Evolutionary conservation across 2,113 vertebrate species (phyloP), one percentile per base, ranked within the genome.

Genomic region (Phaethornis superciliosus): DNA sequence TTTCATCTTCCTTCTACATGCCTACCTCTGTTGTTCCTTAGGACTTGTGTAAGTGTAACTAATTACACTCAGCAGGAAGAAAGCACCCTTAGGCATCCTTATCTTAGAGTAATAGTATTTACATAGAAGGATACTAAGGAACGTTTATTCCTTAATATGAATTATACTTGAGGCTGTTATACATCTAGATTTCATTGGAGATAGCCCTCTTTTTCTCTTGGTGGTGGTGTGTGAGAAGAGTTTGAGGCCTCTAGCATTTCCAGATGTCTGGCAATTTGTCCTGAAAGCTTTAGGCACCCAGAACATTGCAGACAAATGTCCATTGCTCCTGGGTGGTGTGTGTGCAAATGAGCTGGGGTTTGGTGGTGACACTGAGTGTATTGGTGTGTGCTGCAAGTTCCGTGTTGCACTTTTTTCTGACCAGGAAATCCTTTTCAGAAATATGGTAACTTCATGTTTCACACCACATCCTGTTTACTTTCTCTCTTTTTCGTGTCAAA

Each of bases 381-480:
- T 71, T 88, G 77, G 51, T 1, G 1, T 78, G 82, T 63, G 88
- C 76, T 78, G 85, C 76, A 30, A 6, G 18, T 81, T 93, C 33
- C 12, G 2, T 10, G 40, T 42, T 88, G 76, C 68, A 47, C 85
- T 84, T 55, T 26, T 60, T 78, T 89, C 56, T 92, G 88, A 63
- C 56, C 94, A 94, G 95, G 96, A 96, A 95, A 88, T 95, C 95
- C 82, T 85, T 96, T 49, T 88, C 85, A 90, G 80, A 95, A 96
- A 68, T 63, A 93, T 3, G 23, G 64, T 83, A 81, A 26, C 77
- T 71, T 90, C 26, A 47, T 81, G 88, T 59, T 96, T 94, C 90
- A 71, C 83, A 93, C 94, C 94, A 90, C 95, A 95, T 96, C 96
- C 96, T 96, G 96, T 96, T 96, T 96, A 81, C 90, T 90, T 63